Percentiles rank a stretch among this genome's conserved stretches.
phyloP scores from a whole-genome alignment of 2,888 invertebrate genomes.

The Archips xylosteana region DNA sequence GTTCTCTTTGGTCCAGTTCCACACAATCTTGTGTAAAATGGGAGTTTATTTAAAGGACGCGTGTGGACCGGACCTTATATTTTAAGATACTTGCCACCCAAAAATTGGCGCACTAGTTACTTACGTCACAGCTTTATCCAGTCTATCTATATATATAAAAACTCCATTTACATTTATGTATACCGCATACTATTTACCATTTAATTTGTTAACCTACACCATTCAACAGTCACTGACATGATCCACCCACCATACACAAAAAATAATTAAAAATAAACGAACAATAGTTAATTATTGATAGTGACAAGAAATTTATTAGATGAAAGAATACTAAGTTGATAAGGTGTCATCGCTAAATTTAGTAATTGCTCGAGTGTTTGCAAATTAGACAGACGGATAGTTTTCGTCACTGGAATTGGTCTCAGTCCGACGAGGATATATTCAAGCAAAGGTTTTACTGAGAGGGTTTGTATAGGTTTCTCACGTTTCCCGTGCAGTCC shows the following conservation, averaged over 20 bases:
- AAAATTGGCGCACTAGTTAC: conserved; percentile 29
- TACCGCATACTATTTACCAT: conserved; percentile 31
- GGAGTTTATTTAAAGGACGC: neutral
- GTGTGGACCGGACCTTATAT: neutral
- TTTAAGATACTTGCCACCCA: conserved; percentile 14
- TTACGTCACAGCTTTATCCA: conserved; percentile 58
- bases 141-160: conserved; percentile 52
- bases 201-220: conserved; percentile 43
- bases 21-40: neutral
- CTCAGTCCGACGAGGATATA: no score
- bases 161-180: conserved; percentile 46
- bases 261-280: conserved; percentile 34
- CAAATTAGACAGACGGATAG: neutral
- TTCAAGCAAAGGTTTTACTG: neutral
- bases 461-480: neutral
- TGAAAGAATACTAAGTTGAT: conserved; percentile 36
- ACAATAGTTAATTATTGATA: conserved; percentile 39
- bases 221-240: conserved; percentile 29
- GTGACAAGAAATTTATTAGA: conserved; percentile 38
- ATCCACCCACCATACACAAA: conserved; percentile 31
- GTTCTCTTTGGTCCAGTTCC: neutral
- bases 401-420: no score
- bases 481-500: neutral
- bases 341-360: conserved; percentile 19
- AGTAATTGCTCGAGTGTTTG: conserved; percentile 30